A percentile compares a stretch with the other conserved stretches of the same genome.
Conservation (phyloP, 2,888 invertebrate species). For the Idaea biselata region DNA sequence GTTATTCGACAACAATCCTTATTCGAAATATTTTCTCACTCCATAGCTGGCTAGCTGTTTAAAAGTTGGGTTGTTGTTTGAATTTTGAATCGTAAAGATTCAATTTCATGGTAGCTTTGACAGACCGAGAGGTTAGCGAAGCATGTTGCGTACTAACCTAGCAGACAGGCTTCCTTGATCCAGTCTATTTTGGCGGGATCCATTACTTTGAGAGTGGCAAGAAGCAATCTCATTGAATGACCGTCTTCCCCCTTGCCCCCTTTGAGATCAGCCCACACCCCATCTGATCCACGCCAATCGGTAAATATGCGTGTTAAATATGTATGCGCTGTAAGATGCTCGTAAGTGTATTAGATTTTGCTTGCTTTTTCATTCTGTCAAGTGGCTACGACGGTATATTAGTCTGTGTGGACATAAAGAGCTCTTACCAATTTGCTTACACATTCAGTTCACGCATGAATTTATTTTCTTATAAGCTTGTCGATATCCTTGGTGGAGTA, state of each 20-base stretch:
- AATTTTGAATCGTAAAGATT: not conserved
- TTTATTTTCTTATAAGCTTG: slow-evolving; percentile 43
- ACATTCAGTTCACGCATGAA: slow-evolving; percentile 50
- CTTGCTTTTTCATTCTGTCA: slow-evolving; percentile 77
- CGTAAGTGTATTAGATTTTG: slow-evolving; percentile 80
- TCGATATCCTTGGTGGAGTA: slow-evolving; percentile 28
- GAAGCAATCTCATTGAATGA: slow-evolving; percentile 82
- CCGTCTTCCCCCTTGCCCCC: slow-evolving; percentile 61
- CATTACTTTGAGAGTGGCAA: slow-evolving; percentile 79
- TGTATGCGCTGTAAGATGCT: slow-evolving; percentile 77
- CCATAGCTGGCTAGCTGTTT: too few species aligned
- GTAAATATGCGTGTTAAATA: slow-evolving; percentile 81
- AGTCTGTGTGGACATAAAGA: slow-evolving; percentile 49
- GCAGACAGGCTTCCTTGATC: slow-evolving; percentile 71
- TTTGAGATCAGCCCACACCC: slow-evolving; percentile 45
- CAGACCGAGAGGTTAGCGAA: slow-evolving; percentile 28
- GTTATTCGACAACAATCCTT: too few species aligned
- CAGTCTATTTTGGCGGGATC: slow-evolving; percentile 79
- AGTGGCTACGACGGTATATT: slow-evolving; percentile 53
- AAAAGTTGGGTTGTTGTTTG: not conserved
- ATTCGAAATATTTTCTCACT: too few species aligned
- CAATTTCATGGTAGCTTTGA: slow-evolving; percentile 25
- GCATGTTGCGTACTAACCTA: slow-evolving; percentile 56
- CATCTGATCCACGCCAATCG: slow-evolving; percentile 76
- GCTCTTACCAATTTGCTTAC: slow-evolving; percentile 53